Conservation (phyloP, 2,797 vertebrate species). For the Syncerus caffer region DNA sequence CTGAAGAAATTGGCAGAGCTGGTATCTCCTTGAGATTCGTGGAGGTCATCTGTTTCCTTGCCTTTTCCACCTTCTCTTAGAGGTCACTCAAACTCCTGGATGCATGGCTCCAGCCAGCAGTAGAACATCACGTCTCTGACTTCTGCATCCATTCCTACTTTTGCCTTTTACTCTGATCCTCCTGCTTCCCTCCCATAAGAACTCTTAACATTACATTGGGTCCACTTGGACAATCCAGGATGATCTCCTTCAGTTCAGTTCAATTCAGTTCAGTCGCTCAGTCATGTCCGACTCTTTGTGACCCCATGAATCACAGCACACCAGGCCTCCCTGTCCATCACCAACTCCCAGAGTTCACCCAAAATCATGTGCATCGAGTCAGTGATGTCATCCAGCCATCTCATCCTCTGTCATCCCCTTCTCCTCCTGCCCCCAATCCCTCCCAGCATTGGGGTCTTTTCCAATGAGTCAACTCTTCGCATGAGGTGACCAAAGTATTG, state of each 20-base stretch:
- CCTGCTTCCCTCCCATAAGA: not conserved
- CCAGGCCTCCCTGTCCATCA: no score
- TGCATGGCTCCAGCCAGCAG: not conserved
- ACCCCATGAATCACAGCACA: no score
- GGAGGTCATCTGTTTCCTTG: not conserved
- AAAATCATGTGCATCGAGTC: no score
- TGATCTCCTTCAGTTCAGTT: not conserved
- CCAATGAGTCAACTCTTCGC: no score
- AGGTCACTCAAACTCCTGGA: not conserved
- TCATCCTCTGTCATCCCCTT: no score
- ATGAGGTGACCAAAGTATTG: no score
- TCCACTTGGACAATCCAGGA: not conserved
- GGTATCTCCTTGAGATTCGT: not conserved
- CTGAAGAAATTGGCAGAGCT: not conserved
- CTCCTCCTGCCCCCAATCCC: no score
- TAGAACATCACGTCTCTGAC: no score
- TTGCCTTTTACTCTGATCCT: not conserved
- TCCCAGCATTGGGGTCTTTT: no score
- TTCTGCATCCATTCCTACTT: not conserved
- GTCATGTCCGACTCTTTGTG: fast-evolving
- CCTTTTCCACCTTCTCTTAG: not conserved
- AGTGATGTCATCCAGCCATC: no score
- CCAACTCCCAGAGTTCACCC: no score
- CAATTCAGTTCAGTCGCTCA: no score
- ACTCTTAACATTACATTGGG: not conserved